phyloP scores from a whole-genome alignment of 2,797 vertebrate species.

The Varecia variegata region DNA sequence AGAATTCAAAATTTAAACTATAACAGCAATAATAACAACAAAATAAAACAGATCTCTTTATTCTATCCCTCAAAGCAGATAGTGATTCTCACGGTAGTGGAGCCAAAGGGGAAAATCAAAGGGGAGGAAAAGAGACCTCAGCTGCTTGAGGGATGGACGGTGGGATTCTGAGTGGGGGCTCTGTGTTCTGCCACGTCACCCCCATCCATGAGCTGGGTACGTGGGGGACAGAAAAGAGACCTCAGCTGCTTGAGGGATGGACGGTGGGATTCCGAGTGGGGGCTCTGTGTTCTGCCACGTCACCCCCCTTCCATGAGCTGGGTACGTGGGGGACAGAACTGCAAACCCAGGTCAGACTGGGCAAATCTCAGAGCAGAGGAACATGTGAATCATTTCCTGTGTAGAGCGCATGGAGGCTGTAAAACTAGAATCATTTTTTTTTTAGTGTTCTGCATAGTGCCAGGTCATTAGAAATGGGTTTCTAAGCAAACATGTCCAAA shows the following conservation, averaged over 20 bases:
- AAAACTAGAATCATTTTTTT: background rate
- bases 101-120: background rate
- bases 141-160: background rate
- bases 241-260: background rate
- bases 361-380: background rate
- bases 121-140: background rate
- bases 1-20: conserved; percentile 10
- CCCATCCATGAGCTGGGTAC: background rate
- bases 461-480: background rate
- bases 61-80: background rate
- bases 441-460: background rate
- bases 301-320: background rate
- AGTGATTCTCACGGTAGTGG: background rate
- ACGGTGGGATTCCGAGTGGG: background rate
- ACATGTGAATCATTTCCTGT: background rate
- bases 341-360: background rate
- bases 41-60: background rate
- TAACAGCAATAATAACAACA: background rate
- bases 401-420: background rate
- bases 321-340: background rate
- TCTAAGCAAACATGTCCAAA: background rate
- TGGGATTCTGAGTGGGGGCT: background rate
- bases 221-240: no score
- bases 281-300: no score
- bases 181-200: background rate